Evolutionary conservation across 2,113 vertebrate genomes (phyloP).

Genomic region (Urocynchramus pylzowi): DNA sequence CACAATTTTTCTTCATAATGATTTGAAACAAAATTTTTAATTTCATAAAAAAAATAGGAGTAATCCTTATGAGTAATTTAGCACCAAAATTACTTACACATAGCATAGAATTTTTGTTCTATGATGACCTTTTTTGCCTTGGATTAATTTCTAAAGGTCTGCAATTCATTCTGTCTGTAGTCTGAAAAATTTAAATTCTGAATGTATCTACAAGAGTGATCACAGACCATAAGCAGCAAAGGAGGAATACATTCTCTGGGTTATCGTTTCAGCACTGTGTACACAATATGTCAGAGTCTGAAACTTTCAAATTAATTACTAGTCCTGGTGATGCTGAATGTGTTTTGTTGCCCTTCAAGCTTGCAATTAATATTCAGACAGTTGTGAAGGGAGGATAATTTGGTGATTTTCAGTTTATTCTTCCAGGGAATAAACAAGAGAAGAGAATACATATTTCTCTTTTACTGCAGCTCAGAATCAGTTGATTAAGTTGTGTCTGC

Average conservation of each 20-base stretch:
- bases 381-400: constrained; percentile 72
- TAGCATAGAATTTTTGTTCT: background rate
- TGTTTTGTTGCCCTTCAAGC: constrained; percentile 69
- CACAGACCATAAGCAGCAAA: constrained; percentile 24
- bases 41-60: background rate
- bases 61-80: background rate
- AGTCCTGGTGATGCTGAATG: constrained; percentile 52
- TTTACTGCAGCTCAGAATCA: constrained; percentile 51
- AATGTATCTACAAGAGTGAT: constrained; percentile 15
- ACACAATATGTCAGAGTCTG: constrained; percentile 40
- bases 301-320: constrained; percentile 72
- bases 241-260: constrained; percentile 46
- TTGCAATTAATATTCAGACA: constrained; percentile 73
- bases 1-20: background rate
- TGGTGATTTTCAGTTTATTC: constrained; percentile 73
- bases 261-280: constrained; percentile 45
- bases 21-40: background rate
- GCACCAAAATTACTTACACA: background rate
- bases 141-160: constrained; percentile 26
- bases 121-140: background rate
- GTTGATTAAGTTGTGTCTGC: constrained; percentile 67
- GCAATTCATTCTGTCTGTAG: constrained; percentile 37
- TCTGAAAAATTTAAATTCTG: constrained; percentile 57
- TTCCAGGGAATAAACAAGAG: constrained; percentile 71
- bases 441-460: constrained; percentile 36